Percentiles rank a stretch among this genome's conserved stretches.
Evolutionary conservation across 2,888 invertebrate genomes (phyloP).

Genomic region (Eupelmus urozonus): DNA sequence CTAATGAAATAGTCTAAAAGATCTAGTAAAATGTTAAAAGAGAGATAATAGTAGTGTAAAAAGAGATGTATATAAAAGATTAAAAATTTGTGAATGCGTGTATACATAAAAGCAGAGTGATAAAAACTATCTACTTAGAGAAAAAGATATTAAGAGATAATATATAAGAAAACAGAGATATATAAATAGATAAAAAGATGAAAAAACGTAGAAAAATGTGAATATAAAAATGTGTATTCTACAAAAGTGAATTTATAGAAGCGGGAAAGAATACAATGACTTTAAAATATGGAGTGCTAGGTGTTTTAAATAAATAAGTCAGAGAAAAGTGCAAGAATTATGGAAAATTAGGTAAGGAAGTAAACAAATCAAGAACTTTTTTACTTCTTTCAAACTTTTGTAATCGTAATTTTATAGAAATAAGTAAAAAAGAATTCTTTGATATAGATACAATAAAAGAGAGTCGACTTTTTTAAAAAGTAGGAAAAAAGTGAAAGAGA

Average conservation of each 20-base stretch:
- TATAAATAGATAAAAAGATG: slow-evolving; percentile 53
- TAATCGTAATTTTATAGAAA: no score
- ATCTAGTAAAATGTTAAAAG: slow-evolving; percentile 32
- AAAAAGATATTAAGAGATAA: slow-evolving; percentile 54
- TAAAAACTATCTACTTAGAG: slow-evolving; percentile 56
- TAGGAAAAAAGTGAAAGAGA: no score
- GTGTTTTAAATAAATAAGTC: background rate
- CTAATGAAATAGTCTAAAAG: slow-evolving; percentile 13
- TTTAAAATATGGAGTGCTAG: background rate
- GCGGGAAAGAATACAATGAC: slow-evolving; percentile 59
- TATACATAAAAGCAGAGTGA: slow-evolving; percentile 48
- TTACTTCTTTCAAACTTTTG: no score
- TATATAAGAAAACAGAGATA: slow-evolving; percentile 55
- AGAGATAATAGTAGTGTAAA: slow-evolving; percentile 53
- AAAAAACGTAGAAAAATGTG: slow-evolving; percentile 62
- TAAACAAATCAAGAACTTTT: no score
- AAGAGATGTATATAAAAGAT: slow-evolving; percentile 55
- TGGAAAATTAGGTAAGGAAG: no score
- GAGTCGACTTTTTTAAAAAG: no score
- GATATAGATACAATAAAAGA: no score
- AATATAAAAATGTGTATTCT: slow-evolving; percentile 55
- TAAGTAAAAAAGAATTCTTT: no score
- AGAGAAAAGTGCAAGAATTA: no score
- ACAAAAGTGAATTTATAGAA: slow-evolving; percentile 51
- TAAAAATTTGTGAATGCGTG: slow-evolving; percentile 49